These are phyloP conservation scores for Gymnothorax javanicus DNA, from an alignment of 2,797 vertebrate genomes.

Conservation along the genomic window DNA sequence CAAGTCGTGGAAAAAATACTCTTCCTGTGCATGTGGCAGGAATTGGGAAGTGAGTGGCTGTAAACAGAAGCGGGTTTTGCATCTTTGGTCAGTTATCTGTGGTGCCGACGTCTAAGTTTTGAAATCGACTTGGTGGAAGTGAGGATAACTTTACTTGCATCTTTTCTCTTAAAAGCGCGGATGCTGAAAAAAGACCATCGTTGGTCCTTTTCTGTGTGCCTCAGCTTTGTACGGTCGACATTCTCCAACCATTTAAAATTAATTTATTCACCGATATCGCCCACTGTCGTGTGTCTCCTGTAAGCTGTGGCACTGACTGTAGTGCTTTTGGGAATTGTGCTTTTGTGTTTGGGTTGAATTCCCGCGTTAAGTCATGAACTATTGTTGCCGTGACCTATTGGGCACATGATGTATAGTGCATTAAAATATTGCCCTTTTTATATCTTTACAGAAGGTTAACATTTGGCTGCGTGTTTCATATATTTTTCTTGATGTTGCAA, in stretches of 20 bases:
- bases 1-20: background rate
- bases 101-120: background rate
- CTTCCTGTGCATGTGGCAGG: slow-evolving; percentile 7
- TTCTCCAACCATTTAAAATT: background rate
- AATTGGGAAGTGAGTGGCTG: background rate
- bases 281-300: background rate
- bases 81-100: background rate
- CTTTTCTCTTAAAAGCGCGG: background rate
- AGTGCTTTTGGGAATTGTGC: background rate
- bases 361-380: background rate
- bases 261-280: background rate
- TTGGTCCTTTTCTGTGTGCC: background rate
- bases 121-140: background rate
- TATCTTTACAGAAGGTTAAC: background rate
- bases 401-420: background rate
- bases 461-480: background rate
- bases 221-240: background rate
- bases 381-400: background rate
- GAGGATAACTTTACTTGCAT: background rate
- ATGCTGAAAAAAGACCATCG: background rate
- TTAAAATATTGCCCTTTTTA: background rate
- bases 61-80: background rate
- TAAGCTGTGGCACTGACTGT: background rate
- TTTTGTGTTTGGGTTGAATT: background rate
- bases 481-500: background rate